Percentiles rank a stretch among this genome's conserved stretches.
Conservation (phyloP, 2,888 invertebrate genomes). For the Pseudolycoriella hygida region DNA sequence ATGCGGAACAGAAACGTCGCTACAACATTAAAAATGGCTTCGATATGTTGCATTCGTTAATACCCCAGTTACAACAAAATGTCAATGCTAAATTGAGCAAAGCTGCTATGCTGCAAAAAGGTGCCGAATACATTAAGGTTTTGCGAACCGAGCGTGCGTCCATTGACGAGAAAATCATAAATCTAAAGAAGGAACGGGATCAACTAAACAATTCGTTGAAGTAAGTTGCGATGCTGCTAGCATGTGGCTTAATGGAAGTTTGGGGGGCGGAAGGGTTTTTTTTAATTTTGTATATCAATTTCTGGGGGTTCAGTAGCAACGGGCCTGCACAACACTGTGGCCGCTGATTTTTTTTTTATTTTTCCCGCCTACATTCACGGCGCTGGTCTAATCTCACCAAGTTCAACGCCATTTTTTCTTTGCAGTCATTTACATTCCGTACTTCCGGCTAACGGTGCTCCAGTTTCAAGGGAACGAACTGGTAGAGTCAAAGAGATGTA, state of each 20-base stretch:
- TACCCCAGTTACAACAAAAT: conserved; percentile 79
- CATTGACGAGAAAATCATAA: conserved; percentile 80
- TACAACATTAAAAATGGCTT: conserved; percentile 95
- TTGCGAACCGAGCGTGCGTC: conserved; percentile 69
- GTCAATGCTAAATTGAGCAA: conserved; percentile 86
- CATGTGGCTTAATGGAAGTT: no score
- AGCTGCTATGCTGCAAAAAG: conserved; percentile 92
- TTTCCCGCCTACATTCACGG: no score
- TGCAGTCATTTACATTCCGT: conserved; percentile 80
- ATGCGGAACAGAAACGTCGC: conserved; percentile 89
- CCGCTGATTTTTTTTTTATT: no score
- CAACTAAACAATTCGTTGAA: conserved; percentile 77
- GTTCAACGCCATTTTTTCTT: not conserved
- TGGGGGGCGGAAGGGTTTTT: no score
- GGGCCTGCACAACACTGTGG: no score
- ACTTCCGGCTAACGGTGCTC: conserved; percentile 89
- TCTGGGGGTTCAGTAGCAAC: no score
- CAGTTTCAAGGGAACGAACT: conserved; percentile 74
- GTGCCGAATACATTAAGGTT: conserved; percentile 87
- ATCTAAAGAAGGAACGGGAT: conserved; percentile 74
- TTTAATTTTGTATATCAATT: no score
- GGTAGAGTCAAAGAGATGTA: conserved; percentile 88
- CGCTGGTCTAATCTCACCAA: no score
- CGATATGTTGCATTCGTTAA: conserved; percentile 79
- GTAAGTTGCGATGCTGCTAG: conserved; percentile 33